These are phyloP conservation scores for Meriones unguiculatus DNA, from an alignment of 2,113 vertebrate genomes.

Conservation along the genomic window DNA sequence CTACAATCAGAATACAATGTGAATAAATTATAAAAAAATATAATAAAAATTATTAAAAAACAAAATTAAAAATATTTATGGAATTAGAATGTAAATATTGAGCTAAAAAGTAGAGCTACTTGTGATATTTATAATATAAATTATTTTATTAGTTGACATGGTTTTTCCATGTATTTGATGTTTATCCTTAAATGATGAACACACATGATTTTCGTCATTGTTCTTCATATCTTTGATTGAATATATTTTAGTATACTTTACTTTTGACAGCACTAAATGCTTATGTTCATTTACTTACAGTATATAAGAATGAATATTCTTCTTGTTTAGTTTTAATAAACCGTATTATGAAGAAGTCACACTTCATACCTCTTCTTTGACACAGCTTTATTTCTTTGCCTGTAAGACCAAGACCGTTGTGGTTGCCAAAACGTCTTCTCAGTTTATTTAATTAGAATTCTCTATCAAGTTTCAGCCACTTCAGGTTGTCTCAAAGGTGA, in stretches of 20 bases:
- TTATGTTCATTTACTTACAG: background rate
- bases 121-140: background rate
- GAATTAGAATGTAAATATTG: background rate
- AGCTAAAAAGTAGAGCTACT: background rate
- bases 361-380: background rate
- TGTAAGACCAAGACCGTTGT: slow-evolving; percentile 18
- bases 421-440: background rate
- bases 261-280: background rate
- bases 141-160: background rate
- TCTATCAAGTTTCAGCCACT: background rate
- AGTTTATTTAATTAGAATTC: background rate
- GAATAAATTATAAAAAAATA: too few relatives aligned
- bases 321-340: background rate
- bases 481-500: background rate
- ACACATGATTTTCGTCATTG: background rate
- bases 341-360: background rate
- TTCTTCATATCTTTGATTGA: background rate
- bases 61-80: background rate
- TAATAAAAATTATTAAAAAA: too few relatives aligned
- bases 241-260: slow-evolving; percentile 23
- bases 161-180: background rate
- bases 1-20: too few relatives aligned
- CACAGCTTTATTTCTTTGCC: slow-evolving; percentile 64
- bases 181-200: background rate
- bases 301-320: background rate